A percentile compares a stretch with the other conserved stretches of the same genome.
Conservation (phyloP, 2,888 invertebrate species). For the Neoitamus cyanurus region DNA sequence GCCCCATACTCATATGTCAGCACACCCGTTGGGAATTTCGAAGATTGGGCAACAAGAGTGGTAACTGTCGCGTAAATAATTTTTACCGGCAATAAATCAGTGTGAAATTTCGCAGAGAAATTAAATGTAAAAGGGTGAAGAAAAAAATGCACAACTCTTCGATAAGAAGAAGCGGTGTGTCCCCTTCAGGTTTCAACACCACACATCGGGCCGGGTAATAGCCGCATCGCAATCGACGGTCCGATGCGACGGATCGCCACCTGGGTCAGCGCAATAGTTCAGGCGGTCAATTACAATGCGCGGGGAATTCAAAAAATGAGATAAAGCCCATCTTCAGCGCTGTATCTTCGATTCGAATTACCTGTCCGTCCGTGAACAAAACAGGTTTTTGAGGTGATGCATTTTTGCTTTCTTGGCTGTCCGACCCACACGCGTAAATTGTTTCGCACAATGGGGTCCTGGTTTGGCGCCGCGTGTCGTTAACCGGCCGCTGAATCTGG, state of each 20-base stretch:
- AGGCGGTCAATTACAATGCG: constrained; percentile 22
- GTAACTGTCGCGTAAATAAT: constrained; percentile 31
- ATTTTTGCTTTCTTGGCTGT: neutral
- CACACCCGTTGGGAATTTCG: neutral
- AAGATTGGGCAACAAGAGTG: neutral
- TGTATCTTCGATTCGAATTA: neutral
- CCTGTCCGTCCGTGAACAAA: neutral
- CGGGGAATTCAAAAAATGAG: constrained; percentile 6
- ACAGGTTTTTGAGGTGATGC: neutral
- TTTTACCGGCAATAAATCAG: constrained; percentile 14
- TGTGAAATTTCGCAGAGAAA: constrained; percentile 7
- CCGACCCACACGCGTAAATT: neutral
- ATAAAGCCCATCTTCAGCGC: neutral
- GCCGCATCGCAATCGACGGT: neutral
- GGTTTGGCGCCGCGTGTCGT: neutral
- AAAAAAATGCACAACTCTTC: neutral
- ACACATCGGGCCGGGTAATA: neutral
- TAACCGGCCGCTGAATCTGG: neutral
- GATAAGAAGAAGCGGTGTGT: neutral
- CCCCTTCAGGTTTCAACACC: neutral
- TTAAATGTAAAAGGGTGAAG: neutral
- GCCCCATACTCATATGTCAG: neutral
- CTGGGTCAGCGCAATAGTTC: constrained; percentile 23
- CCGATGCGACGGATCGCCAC: neutral
- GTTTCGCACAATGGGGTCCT: neutral